Conservation (phyloP, 2,113 vertebrate species). For the Orthonyx spaldingii region DNA sequence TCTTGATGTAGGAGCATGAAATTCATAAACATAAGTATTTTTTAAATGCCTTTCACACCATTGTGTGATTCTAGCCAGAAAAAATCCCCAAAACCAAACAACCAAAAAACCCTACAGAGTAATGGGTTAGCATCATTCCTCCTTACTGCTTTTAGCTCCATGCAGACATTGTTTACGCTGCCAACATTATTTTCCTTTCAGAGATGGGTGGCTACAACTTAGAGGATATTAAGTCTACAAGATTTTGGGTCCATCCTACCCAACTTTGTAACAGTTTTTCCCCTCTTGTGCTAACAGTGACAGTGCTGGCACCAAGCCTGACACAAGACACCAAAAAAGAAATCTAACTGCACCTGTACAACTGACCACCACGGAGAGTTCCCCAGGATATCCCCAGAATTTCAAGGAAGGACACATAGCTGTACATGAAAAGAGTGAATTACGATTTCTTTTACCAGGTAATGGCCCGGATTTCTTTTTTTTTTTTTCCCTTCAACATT, state of each 20-base stretch:
- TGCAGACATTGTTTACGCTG: neutral
- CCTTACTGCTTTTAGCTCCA: neutral
- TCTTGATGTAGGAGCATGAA: neutral
- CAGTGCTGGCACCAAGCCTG: neutral
- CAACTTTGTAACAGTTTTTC: neutral
- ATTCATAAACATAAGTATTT: neutral
- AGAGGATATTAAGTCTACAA: neutral
- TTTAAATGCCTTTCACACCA: neutral
- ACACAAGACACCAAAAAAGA: neutral
- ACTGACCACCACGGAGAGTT: neutral
- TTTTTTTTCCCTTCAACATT: accelerated
- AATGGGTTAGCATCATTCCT: neutral
- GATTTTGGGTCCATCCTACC: neutral
- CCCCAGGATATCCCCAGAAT: neutral
- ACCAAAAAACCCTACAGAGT: neutral
- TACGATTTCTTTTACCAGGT: neutral
- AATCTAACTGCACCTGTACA: neutral
- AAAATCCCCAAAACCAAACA: neutral
- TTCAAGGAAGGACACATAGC: neutral
- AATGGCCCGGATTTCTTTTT: neutral
- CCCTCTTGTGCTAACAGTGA: neutral
- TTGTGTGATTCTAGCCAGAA: neutral
- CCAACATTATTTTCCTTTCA: neutral
- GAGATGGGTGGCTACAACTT: neutral
- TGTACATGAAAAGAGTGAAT: neutral